These are phyloP conservation scores for Macrotrachela quadricornifera DNA, from an alignment of 1,140 invertebrate species.

Conservation along the genomic window DNA sequence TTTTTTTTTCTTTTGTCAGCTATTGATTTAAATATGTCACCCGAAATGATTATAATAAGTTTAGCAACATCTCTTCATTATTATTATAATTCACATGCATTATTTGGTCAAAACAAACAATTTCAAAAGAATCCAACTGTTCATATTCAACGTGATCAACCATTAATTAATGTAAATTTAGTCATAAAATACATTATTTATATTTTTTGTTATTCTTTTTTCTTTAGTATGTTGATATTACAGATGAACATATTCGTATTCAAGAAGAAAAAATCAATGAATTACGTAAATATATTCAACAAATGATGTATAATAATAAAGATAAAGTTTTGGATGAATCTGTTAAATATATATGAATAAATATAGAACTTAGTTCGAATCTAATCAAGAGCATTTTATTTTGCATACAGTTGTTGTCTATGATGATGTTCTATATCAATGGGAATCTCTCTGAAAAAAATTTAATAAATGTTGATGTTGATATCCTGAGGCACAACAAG, in stretches of 20 bases:
- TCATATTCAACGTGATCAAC: conserved; percentile 84
- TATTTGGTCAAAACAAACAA: conserved; percentile 71
- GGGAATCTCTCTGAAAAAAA: no score
- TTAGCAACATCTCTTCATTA: conserved; percentile 38
- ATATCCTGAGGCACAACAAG: no score
- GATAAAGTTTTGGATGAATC: no score
- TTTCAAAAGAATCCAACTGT: conserved; percentile 78
- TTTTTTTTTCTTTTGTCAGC: conserved; percentile 26
- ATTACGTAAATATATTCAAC: conserved; percentile 59
- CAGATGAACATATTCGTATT: conserved; percentile 69
- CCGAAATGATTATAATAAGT: conserved; percentile 73
- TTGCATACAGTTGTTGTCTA: background rate
- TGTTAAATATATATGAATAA: no score
- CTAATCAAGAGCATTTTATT: background rate
- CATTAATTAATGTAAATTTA: conserved; percentile 51
- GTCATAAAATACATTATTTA: background rate
- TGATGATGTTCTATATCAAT: no score
- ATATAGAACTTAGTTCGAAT: no score
- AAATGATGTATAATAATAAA: conserved; percentile 33
- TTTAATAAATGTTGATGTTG: no score
- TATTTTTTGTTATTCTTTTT: background rate
- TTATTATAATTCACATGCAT: conserved; percentile 27
- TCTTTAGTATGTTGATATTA: conserved; percentile 51
- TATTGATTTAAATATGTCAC: conserved; percentile 68
- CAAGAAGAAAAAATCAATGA: conserved; percentile 69